Conservation (phyloP, 2,113 vertebrate genomes). For the Mormyrus lacerda region DNA sequence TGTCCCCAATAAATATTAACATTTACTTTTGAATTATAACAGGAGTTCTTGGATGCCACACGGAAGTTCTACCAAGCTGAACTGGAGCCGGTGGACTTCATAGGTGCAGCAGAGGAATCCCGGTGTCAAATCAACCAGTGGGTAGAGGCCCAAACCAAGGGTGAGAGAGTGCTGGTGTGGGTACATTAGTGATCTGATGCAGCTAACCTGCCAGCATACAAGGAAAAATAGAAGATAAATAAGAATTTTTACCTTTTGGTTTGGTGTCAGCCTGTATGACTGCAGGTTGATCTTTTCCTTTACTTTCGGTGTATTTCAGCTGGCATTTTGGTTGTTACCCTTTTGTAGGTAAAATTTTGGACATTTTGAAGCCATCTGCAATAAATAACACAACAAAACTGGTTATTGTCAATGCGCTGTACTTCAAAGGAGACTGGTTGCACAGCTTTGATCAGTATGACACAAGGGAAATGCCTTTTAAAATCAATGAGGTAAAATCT, state of each 20-base stretch:
- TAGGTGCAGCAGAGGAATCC: conserved; percentile 55
- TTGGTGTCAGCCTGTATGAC: background rate
- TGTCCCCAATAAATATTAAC: background rate
- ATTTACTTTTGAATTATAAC: background rate
- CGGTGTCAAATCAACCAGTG: conserved; percentile 75
- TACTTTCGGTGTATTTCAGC: background rate
- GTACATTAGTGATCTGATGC: background rate
- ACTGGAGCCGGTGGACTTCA: conserved; percentile 73
- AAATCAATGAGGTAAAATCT: conserved; percentile 63
- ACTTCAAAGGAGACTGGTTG: conserved; percentile 85
- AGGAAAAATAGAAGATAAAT: background rate
- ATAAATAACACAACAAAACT: conserved; percentile 60
- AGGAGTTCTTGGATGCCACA: conserved; percentile 72
- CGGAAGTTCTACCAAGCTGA: conserved; percentile 72
- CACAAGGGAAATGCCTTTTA: conserved; percentile 66
- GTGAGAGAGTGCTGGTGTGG: conserved; percentile 46
- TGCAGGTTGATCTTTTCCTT: background rate
- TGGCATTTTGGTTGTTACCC: background rate
- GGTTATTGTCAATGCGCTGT: conserved; percentile 82
- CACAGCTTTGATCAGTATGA: conserved; percentile 55
- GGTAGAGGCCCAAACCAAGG: conserved; percentile 79
- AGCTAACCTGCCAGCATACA: background rate
- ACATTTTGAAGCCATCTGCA: conserved; percentile 64
- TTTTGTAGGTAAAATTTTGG: conserved; percentile 75
- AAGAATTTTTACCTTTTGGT: background rate